These are phyloP conservation scores for Mycogona germanica DNA, from an alignment of 2,888 invertebrate species.

Conservation along the genomic window DNA sequence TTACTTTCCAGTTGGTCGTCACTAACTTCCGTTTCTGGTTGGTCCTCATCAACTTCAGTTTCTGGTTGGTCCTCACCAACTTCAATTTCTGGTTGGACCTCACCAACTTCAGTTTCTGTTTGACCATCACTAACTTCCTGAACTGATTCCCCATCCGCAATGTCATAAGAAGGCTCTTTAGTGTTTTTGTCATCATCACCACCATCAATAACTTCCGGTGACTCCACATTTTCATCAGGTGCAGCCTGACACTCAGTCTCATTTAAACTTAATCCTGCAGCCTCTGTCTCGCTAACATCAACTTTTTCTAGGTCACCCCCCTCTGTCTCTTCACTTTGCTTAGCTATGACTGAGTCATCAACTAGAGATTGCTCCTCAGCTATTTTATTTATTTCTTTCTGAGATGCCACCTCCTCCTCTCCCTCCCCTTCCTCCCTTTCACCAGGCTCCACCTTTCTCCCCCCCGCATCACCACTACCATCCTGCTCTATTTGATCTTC, in stretches of 20 bases:
- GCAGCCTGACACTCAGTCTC: too few species aligned
- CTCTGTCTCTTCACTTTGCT: too few species aligned
- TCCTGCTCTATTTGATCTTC: not conserved
- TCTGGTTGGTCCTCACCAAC: not conserved
- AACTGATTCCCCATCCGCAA: too few species aligned
- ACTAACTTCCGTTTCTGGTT: not conserved
- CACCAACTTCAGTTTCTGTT: not conserved
- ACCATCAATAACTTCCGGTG: not conserved
- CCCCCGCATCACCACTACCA: not conserved
- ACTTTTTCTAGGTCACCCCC: too few species aligned
- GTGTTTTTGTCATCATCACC: too few species aligned
- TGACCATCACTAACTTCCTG: too few species aligned
- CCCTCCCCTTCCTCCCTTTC: not conserved
- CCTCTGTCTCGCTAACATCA: too few species aligned
- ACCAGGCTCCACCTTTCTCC: not conserved
- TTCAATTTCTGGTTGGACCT: not conserved
- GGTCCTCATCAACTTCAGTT: not conserved
- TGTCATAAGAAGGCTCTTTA: too few species aligned
- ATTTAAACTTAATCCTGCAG: too few species aligned
- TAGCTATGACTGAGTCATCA: too few species aligned
- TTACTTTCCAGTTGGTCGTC: not conserved
- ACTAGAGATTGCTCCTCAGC: too few species aligned
- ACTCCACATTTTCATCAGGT: not conserved
- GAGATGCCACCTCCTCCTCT: not conserved
- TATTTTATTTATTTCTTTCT: not conserved